phyloP scores from a whole-genome alignment of 1,140 invertebrate species.

The Ephestia elutella region DNA sequence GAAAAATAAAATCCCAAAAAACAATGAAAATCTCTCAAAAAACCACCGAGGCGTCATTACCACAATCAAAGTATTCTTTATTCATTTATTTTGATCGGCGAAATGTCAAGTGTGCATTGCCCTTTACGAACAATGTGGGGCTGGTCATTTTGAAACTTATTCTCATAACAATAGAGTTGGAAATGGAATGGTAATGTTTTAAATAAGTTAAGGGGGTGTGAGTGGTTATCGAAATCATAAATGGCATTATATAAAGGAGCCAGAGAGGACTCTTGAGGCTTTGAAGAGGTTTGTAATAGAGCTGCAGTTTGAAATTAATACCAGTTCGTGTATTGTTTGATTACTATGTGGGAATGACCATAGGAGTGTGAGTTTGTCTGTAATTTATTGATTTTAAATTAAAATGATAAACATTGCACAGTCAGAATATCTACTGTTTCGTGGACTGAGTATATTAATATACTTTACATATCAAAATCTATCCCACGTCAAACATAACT shows the following conservation, averaged over 20 bases:
- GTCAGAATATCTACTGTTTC: too few relatives aligned
- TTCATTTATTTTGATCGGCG: conserved; percentile 51
- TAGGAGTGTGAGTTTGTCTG: not conserved
- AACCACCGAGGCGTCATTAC: conserved; percentile 45
- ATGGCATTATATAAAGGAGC: conserved; percentile 35
- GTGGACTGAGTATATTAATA: too few relatives aligned
- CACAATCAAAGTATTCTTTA: conserved; percentile 39
- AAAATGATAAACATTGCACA: too few relatives aligned
- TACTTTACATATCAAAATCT: too few relatives aligned
- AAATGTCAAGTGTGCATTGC: conserved; percentile 58
- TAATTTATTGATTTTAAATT: not conserved
- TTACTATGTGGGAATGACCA: conserved; percentile 21
- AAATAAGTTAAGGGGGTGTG: conserved; percentile 27
- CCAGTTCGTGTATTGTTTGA: conserved; percentile 18
- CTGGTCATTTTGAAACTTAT: conserved; percentile 17
- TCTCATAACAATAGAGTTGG: conserved; percentile 11
- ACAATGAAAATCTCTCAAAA: conserved; percentile 50
- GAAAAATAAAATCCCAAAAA: conserved; percentile 42
- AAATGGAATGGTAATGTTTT: conserved; percentile 8
- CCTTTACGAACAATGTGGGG: conserved; percentile 19
- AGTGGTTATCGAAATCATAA: conserved; percentile 61
- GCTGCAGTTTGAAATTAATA: conserved; percentile 38
- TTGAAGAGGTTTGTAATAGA: conserved; percentile 29
- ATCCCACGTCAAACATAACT: too few relatives aligned
- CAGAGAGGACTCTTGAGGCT: conserved; percentile 37